Evolutionary conservation across 2,888 invertebrate genomes (phyloP).

Genomic region (Chrysodeixis includens): DNA sequence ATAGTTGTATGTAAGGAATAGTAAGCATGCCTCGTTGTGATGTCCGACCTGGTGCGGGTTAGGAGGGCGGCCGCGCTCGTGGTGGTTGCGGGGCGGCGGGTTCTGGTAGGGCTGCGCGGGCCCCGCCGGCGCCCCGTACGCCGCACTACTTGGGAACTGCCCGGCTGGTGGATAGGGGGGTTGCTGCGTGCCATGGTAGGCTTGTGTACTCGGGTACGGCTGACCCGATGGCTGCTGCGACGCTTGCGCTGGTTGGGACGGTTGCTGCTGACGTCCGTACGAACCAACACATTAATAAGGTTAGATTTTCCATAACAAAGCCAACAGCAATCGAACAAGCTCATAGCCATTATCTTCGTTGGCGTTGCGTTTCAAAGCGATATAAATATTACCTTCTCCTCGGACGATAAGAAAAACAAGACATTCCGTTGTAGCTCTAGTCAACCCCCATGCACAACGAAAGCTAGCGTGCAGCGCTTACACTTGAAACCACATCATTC

Average conservation of each 20-base stretch:
- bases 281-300: constrained; percentile 90
- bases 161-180: constrained; percentile 86
- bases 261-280: constrained; percentile 90
- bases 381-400: constrained; percentile 85
- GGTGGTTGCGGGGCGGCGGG: constrained; percentile 87
- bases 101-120: constrained; percentile 83
- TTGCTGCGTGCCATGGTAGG: constrained; percentile 89
- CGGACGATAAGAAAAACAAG: constrained; percentile 75
- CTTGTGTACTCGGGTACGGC: constrained; percentile 88
- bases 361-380: constrained; percentile 85
- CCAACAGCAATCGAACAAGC: constrained; percentile 86
- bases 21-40: constrained; percentile 34
- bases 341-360: constrained; percentile 82
- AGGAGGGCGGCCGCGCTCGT: constrained; percentile 87
- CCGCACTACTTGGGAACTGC: constrained; percentile 87
- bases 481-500: constrained; percentile 85
- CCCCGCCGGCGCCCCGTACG: constrained; percentile 78
- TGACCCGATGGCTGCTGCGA: constrained; percentile 87
- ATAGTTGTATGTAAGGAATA: background rate
- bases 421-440: constrained; percentile 87
- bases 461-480: constrained; percentile 89
- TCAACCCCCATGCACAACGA: constrained; percentile 89
- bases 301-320: constrained; percentile 89
- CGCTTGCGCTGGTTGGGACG: constrained; percentile 88
- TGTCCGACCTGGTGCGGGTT: constrained; percentile 83